Base-by-base conservation (phyloP, 2,113 vertebrate species). In the Eptesicus fuscus region DNA sequence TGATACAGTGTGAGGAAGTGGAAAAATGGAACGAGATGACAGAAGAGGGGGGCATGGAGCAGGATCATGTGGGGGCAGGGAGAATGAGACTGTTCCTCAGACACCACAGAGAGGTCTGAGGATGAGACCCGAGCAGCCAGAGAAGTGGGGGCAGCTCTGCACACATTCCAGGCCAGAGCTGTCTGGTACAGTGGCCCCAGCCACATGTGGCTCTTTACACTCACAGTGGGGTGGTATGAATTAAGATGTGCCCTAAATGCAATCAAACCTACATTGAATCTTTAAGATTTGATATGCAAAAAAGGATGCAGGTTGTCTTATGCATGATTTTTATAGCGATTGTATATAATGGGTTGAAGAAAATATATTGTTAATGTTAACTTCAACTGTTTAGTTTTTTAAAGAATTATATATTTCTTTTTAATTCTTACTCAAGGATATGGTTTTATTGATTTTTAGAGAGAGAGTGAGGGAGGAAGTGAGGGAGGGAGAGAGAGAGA, bases 141-240 rank as follows among this genome's bases (percentile, higher is more conserved):
- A 70, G 82, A 77, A 14, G 20, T 1, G 42, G 4, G 1, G 20
- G 14, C n/a, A 40, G 17, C 37, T 51, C 20, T 30, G 23, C 7
- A 3, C 10, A 5, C 6, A 1, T 77, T 35, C 37, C 11, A 30
- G 74, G 30, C 53, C 69, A 65, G 28, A 22, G 30, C 61, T 0
- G 0, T 10, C n/a, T 70, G 32, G n/a, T 2, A 9, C 18, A 25
- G 22, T 1, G 32, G 20, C 37, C 56, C 13, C 44, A 77, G 35
- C 4, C 25, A 10, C 1, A 0, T 3, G 12, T 35, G 40, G 32
- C 22, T 44, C 3, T 0, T 20, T 44, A 42, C 7, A 32, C 56
- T 7, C n/a, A 28, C 69, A 40, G 71, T 4, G 1, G 7, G 20
- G 7, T 13, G 28, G 23, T 12, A 20, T 30, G 32, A 92, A 89